Evolutionary conservation across 2,113 vertebrate species (phyloP).

Genomic region (Galbula dea): DNA sequence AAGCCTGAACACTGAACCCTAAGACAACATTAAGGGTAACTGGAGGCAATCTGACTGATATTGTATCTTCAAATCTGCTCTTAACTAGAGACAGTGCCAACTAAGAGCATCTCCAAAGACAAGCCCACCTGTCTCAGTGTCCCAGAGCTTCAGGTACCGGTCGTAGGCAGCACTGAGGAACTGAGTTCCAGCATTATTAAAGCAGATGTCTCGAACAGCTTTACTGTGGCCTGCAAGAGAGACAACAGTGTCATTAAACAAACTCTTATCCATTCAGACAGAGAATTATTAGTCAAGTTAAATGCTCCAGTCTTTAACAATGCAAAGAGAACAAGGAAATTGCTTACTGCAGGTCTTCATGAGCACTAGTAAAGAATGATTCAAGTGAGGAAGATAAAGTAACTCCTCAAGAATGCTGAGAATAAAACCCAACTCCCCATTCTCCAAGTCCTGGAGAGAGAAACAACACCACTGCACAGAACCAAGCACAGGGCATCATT

Average conservation of each 20-base stretch:
- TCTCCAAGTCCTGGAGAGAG: background rate
- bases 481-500: background rate
- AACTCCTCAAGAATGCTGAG: background rate
- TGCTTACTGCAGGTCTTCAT: background rate
- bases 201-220: constrained; percentile 96
- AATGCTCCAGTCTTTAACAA: background rate
- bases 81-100: background rate
- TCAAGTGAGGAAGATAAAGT: background rate
- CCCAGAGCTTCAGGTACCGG: constrained; percentile 97
- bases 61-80: background rate
- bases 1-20: background rate
- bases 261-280: background rate
- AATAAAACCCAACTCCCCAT: background rate
- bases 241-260: background rate
- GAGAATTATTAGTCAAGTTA: background rate
- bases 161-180: constrained; percentile 97
- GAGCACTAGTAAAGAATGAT: background rate
- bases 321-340: background rate
- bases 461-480: background rate
- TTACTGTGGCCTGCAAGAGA: constrained; percentile 88
- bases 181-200: constrained; percentile 87
- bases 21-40: background rate
- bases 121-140: constrained; percentile 90
- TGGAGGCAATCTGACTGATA: background rate
- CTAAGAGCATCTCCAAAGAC: background rate